Conservation (phyloP, 2,113 vertebrate genomes). For the Calypte anna region DNA sequence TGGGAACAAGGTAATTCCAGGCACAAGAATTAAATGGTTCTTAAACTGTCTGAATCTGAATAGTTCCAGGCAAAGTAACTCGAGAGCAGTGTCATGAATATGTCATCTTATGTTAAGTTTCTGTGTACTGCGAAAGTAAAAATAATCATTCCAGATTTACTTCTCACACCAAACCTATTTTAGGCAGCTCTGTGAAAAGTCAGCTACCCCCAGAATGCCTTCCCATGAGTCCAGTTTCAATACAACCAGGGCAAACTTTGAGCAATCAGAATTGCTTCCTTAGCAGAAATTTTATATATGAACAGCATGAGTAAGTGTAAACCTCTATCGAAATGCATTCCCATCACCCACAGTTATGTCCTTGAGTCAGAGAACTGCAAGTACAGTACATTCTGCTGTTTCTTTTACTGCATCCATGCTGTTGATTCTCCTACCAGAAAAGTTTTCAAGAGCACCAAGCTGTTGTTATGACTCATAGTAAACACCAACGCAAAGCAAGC, state of each 20-base stretch:
- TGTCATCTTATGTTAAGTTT: neutral
- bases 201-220: neutral
- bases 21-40: neutral
- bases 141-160: slow-evolving; percentile 4
- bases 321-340: slow-evolving; percentile 25
- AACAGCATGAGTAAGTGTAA: slow-evolving; percentile 1
- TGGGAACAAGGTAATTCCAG: neutral
- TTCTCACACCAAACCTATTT: slow-evolving; percentile 17
- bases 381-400: slow-evolving; percentile 66
- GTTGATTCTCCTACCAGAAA: slow-evolving; percentile 66
- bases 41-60: neutral
- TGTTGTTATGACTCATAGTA: slow-evolving; percentile 77
- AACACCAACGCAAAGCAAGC: slow-evolving; percentile 72
- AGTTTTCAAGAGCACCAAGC: slow-evolving; percentile 72
- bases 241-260: neutral
- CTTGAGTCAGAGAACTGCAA: slow-evolving; percentile 62
- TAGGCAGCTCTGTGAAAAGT: slow-evolving; percentile 2
- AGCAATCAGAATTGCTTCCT: slow-evolving; percentile 13
- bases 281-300: slow-evolving; percentile 39
- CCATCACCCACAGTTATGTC: slow-evolving; percentile 25
- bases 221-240: neutral
- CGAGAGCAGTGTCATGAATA: neutral
- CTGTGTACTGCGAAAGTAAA: neutral
- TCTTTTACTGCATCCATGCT: slow-evolving; percentile 61
- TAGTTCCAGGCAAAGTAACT: neutral